Base-by-base conservation (phyloP, 1,140 invertebrate species). In the Camponotus pennsylvanicus region DNA sequence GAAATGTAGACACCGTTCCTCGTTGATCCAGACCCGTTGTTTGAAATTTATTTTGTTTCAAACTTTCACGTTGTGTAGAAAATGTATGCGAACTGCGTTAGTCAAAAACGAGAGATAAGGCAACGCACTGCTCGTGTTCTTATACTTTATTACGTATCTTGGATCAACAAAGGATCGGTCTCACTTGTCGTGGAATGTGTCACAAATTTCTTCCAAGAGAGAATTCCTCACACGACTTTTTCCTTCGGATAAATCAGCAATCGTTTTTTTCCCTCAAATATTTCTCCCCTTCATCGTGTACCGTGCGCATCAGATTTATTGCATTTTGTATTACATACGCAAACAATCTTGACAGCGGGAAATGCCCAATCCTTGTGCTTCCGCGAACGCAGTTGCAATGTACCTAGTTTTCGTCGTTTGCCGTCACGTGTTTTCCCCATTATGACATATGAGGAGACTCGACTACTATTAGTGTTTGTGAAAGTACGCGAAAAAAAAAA, bases 131-230 rank as follows among this genome's bases (percentile, higher is more conserved):
- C 57, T 42, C 66, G 61, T 52, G 66, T 69, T 85, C 59, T 91
- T 85, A 82, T 59, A 86, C 86, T 86, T 83, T 89, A 86, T 90
- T 91, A 89, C 91, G 84, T 93, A 93, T 93, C 93, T 93, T 92
- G 86, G 83, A 86, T 88, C 88, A 93, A 93, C 93, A 93, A 93
- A 93, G 92, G 93, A 91, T 92, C 86, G 92, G 91, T 87, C 91
- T 49, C 85, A 79, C 34, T 84, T 66, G 59, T 42, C 61, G 40
- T 75, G 45, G 34, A 66, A 63, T 63, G 69, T 61, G 70, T 86
- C 49, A 84, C 32, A 42, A 79, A 67, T 45, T 52, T 59, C 64
- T 69, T 40, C 49, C 63, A 11, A 37, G 34, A 77, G 15, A 64
- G 45, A 66, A 78, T 57, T 32, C 42, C 57, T 61, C n/a, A n/a